Base-by-base conservation (phyloP, 1,140 invertebrate genomes). In the Aphaenogaster rudis region DNA sequence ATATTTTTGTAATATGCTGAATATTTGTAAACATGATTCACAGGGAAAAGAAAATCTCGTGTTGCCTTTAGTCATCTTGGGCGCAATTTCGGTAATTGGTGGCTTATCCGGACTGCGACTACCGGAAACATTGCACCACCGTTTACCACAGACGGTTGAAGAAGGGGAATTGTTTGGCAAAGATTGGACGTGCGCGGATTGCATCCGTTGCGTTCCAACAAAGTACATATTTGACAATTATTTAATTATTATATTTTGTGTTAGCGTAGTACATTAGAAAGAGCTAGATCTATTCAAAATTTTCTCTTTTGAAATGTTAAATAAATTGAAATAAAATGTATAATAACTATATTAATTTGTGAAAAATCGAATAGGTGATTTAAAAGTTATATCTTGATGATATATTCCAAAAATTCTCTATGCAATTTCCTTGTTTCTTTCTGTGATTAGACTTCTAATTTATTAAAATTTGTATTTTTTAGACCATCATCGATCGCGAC, bases 141-240 rank as follows among this genome's bases (percentile, higher is more conserved):
- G 97, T 21, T 93, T 98, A 79, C 98, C 98, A 0, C 97, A 98
- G 94, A 98, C 98, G 0, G 96, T 98, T 1, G 97, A 98, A 94
- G 98, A 98, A 94, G 98, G 98, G 5, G 98, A 98, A 93, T 96
- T 97, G 90, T 98, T 98, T 93, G 98, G 98, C n/a, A 98, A 98
- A 94, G 96, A 98, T 91, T 98, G 97, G 97, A 96, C 96, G 1
- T 96, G 97, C 57, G 95, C 96, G 17, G 97, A 98, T 91, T 98
- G 97, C 90, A 94, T 97, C 33, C 94, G 96, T 69, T 98, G 98
- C 92, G 95, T 97, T 21, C 96, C 97, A 50, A 95, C 96, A 64
- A 96, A 96, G 97, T 97, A 96, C 92, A 28, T 5, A 13, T 13
- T 48, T 76, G 1, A 28, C 17, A 48, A 33, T 33, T 48, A 61